phyloP scores from a whole-genome alignment of 2,888 invertebrate genomes.

The Antitype chi region DNA sequence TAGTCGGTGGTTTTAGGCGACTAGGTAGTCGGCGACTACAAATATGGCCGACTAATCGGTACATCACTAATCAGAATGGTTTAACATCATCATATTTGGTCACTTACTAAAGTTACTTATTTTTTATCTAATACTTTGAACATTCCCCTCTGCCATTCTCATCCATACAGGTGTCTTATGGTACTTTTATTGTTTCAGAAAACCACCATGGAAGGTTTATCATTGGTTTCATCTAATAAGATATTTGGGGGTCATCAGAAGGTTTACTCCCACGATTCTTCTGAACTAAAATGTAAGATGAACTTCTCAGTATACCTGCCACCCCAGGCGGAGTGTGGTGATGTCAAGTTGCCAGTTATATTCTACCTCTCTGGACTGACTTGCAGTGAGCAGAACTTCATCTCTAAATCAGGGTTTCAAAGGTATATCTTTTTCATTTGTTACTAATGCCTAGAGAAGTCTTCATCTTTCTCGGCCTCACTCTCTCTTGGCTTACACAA shows the following conservation, averaged over 20 bases:
- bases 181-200: slow-evolving; percentile 65
- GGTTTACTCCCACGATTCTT: slow-evolving; percentile 95
- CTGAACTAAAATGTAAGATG: slow-evolving; percentile 96
- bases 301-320: slow-evolving; percentile 98
- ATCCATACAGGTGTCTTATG: background rate
- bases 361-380: slow-evolving; percentile 98
- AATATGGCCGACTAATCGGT: no score
- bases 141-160: background rate
- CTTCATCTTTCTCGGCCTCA: background rate
- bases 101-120: background rate
- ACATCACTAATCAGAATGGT: background rate
- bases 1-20: no score
- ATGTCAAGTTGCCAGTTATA: slow-evolving; percentile 94
- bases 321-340: slow-evolving; percentile 92
- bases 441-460: background rate
- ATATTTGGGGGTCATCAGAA: slow-evolving; percentile 96
- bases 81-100: background rate
- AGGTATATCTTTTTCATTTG: slow-evolving; percentile 78
- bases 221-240: slow-evolving; percentile 92
- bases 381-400: slow-evolving; percentile 98
- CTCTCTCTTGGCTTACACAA: no score
- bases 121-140: background rate
- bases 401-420: slow-evolving; percentile 98
- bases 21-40: no score
- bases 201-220: slow-evolving; percentile 88